These are phyloP conservation scores for Agonopterix arenella DNA, from an alignment of 2,888 invertebrate genomes.

Conservation along the genomic window DNA sequence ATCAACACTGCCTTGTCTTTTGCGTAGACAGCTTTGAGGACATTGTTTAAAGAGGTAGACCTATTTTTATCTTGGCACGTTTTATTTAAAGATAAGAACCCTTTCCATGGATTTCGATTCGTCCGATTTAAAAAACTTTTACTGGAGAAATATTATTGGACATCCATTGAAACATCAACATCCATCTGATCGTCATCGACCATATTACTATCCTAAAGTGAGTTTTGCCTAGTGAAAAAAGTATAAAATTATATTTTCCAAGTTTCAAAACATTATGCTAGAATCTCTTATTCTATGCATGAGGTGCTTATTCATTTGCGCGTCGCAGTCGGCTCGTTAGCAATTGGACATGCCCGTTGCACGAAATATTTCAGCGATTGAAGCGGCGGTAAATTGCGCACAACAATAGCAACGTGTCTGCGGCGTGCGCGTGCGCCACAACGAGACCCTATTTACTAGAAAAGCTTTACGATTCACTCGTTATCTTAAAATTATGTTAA, in stretches of 20 bases:
- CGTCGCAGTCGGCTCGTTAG: constrained; percentile 74
- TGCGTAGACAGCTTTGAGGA: too few species aligned
- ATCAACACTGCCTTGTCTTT: too few species aligned
- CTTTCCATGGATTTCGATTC: too few species aligned
- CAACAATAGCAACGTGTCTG: constrained; percentile 61
- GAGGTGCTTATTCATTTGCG: constrained; percentile 73
- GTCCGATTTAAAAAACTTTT: too few species aligned
- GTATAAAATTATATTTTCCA: constrained; percentile 7
- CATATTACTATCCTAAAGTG: too few species aligned
- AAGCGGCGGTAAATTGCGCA: constrained; percentile 71
- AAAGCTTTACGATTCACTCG: constrained; percentile 67
- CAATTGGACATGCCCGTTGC: constrained; percentile 75
- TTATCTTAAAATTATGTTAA: constrained; percentile 65
- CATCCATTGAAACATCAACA: too few species aligned
- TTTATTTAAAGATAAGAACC: too few species aligned
- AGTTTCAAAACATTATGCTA: constrained; percentile 1
- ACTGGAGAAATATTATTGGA: too few species aligned
- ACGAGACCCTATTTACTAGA: constrained; percentile 59
- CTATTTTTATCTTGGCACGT: too few species aligned
- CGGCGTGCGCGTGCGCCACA: constrained; percentile 28
- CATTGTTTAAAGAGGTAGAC: too few species aligned
- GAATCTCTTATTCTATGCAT: constrained; percentile 46
- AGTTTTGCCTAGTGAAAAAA: too few species aligned
- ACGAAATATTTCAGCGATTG: constrained; percentile 77
- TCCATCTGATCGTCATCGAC: too few species aligned